Base-by-base conservation (phyloP, 2,113 vertebrate genomes). In the Mirza zaza region DNA sequence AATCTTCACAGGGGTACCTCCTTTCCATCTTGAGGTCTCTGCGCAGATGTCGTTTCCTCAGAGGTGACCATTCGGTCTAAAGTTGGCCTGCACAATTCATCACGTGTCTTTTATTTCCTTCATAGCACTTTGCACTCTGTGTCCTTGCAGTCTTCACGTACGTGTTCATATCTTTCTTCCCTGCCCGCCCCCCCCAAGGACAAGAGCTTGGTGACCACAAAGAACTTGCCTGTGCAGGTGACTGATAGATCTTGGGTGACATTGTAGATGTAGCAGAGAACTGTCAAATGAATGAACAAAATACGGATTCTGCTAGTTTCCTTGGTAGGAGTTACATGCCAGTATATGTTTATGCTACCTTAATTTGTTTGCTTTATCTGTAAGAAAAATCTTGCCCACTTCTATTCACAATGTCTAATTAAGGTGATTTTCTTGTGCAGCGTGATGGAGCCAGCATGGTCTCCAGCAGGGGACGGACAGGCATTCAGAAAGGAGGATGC, bases 281-380 rank as follows among this genome's bases (percentile, higher is more conserved):
- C 21, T 25, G 32, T 61, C 81, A 5, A 82, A 45, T 11, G 32
- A 85, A 25, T 77, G 76, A 84, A 65, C 45, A 36, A 13, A 21
- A 75, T 77, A 17, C 23, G 84, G 39, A 50, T 83, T 79, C 92
- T 87, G 55, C 42, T n/a, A 3, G 1, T 68, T 94, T 80, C 65
- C 39, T 32, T 75, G 39, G 29, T 23, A 36, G 80, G 52, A 67
- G 27, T 88, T 86, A 68, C 71, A 76, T 81, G 75, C 70, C 50
- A 32, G 71, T 81, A 8, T 61, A 34, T 85, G n/a, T 83, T 92
- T 76, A 50, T 67, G 48, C 8, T 36, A 25, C 75, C 34, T 90
- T 75, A 29, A 57, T 90, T 92, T 95, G 90, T 96, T 94, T 96
- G 61, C 63, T 82, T 95, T 68, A 25, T 83, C 5, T 71, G 10